Percentiles rank a stretch among this genome's conserved stretches.
phyloP scores from a whole-genome alignment of 2,888 invertebrate genomes.

The Agrotis puta region DNA sequence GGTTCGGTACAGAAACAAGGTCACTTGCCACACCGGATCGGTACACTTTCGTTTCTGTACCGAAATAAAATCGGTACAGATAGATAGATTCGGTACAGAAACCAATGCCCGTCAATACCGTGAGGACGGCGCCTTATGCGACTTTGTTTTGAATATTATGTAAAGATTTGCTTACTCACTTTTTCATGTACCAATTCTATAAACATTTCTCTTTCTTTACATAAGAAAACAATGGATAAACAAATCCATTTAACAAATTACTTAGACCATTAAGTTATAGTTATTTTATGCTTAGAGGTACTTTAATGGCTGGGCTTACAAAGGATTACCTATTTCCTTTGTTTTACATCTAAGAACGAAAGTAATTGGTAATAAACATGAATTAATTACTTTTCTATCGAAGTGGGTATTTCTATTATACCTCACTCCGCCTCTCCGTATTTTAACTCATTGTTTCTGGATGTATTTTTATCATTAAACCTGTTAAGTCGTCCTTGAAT shows the following conservation, averaged over 20 bases:
- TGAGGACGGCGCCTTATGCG: no score
- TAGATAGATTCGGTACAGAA: no score
- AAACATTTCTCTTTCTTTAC: background rate
- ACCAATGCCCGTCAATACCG: no score
- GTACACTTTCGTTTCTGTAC: no score
- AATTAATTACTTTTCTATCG: conserved; percentile 13
- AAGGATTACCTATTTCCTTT: conserved; percentile 34
- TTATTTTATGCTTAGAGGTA: conserved; percentile 21
- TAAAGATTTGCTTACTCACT: no score
- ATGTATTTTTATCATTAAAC: background rate
- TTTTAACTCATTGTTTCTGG: conserved; percentile 15
- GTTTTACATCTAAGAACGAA: conserved; percentile 30
- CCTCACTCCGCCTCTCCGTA: background rate
- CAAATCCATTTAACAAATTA: conserved; percentile 2
- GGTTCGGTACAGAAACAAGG: no score
- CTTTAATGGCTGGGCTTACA: conserved; percentile 29
- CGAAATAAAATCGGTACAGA: no score
- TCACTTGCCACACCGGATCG: no score
- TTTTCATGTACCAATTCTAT: no score
- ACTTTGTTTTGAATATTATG: no score
- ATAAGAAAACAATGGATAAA: conserved; percentile 12
- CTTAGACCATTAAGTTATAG: conserved; percentile 11
- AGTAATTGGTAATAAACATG: conserved; percentile 33
- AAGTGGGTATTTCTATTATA: conserved; percentile 24
- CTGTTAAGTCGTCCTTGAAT: background rate